These are phyloP conservation scores for Acanthosepion lycidas DNA, from an alignment of 2,888 invertebrate genomes.

Conservation along the genomic window DNA sequence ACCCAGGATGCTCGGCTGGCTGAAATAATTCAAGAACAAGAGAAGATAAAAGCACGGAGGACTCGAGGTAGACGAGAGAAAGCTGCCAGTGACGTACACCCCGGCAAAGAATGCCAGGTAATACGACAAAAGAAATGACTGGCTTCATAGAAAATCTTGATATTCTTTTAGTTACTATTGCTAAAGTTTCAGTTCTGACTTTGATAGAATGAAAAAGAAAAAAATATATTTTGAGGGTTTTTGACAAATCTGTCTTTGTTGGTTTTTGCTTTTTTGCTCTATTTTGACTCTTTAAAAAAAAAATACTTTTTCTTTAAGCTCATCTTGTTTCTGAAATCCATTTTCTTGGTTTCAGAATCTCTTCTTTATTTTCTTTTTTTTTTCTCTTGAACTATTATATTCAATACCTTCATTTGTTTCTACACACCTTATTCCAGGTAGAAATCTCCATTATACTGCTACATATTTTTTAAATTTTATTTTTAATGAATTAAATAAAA, in stretches of 20 bases:
- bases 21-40: conserved; percentile 71
- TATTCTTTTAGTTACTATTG: background rate
- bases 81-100: conserved; percentile 37
- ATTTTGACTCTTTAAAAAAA: background rate
- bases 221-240: no score
- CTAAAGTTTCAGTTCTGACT: no score
- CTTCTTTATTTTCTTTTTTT: background rate
- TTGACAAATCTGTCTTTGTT: background rate
- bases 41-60: conserved; percentile 65
- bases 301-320: background rate
- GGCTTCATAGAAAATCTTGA: background rate
- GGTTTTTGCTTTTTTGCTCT: background rate
- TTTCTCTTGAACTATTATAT: background rate
- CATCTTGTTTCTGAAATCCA: background rate
- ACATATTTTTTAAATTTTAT: no score
- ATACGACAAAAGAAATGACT: conserved; percentile 25
- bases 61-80: conserved; percentile 60
- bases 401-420: background rate
- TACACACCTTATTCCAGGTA: background rate
- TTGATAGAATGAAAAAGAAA: no score
- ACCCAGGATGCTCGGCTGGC: conserved; percentile 70
- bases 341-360: background rate
- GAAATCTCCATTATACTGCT: background rate
- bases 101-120: conserved; percentile 38
- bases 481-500: no score